Conservation (phyloP, 2,888 invertebrate genomes). For the Sphaerophoria rueppellii region DNA sequence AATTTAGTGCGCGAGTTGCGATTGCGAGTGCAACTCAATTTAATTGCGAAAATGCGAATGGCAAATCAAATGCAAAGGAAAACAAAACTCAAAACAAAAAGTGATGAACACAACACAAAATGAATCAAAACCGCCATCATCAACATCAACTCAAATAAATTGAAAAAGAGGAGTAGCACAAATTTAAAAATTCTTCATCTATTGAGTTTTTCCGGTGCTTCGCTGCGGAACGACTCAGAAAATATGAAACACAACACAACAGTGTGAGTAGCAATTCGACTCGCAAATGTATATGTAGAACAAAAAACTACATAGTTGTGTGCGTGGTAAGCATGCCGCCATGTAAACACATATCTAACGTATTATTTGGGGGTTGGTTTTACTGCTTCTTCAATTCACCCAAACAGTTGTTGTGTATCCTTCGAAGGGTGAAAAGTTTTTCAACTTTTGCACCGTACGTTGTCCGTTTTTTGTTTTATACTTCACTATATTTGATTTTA, state of each 20-base stretch:
- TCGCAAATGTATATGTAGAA: conserved; percentile 27
- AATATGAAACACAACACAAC: conserved; percentile 73
- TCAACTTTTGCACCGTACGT: conserved; percentile 79
- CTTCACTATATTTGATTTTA: conserved; percentile 74
- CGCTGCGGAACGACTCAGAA: conserved; percentile 71
- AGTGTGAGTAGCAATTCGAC: neutral
- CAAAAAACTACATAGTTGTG: conserved; percentile 54
- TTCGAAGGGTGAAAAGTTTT: conserved; percentile 82
- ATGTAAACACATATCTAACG: conserved; percentile 69
- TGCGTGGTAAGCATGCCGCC: conserved; percentile 75
- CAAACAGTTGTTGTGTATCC: conserved; percentile 83
- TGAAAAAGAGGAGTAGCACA: neutral
- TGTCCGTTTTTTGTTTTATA: conserved; percentile 76
- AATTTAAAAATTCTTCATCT: neutral
- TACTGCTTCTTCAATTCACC: conserved; percentile 77
- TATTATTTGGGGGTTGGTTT: conserved; percentile 78
- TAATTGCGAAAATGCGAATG: conserved; percentile 35
- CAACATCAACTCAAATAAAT: neutral
- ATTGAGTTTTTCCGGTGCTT: conserved; percentile 36
- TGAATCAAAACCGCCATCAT: conserved; percentile 24
- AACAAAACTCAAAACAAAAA: conserved; percentile 60
- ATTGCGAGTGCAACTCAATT: neutral
- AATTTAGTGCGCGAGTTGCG: neutral
- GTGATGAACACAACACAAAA: conserved; percentile 40
- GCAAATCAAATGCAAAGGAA: conserved; percentile 48